A percentile compares a stretch with the other conserved stretches of the same genome.
phyloP scores from a whole-genome alignment of 2,797 vertebrate species.

The Sebastes iracundus region DNA sequence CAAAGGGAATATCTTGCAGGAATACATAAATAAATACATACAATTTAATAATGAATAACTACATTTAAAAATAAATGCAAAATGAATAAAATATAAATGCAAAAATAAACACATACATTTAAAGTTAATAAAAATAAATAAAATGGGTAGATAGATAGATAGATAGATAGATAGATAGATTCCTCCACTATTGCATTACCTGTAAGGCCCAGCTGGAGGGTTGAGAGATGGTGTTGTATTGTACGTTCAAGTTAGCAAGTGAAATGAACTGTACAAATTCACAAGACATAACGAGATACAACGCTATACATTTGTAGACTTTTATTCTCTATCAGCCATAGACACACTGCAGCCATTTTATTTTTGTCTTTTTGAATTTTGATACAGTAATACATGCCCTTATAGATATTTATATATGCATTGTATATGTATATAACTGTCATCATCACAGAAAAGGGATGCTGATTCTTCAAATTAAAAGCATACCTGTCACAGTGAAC shows the following conservation, averaged over 20 bases:
- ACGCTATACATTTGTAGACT: constrained; percentile 87
- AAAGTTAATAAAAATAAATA: too few relatives aligned
- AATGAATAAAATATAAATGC: too few relatives aligned
- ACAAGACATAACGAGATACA: constrained; percentile 15
- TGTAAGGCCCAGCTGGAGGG: background rate
- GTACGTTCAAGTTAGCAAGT: background rate
- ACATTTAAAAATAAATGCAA: too few relatives aligned
- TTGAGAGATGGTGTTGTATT: background rate
- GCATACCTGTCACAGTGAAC: constrained; percentile 95
- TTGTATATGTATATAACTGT: constrained; percentile 87
- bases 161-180: too few relatives aligned
- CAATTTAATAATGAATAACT: too few relatives aligned
- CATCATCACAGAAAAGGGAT: constrained; percentile 97
- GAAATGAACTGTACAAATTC: background rate
- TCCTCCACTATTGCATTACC: background rate
- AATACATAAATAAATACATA: too few relatives aligned
- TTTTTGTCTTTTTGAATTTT: constrained; percentile 86
- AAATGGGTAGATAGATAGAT: too few relatives aligned
- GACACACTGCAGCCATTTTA: constrained; percentile 94
- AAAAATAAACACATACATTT: too few relatives aligned
- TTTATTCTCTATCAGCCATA: constrained; percentile 97
- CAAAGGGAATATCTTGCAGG: too few relatives aligned
- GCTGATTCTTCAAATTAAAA: constrained; percentile 92
- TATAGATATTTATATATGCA: constrained; percentile 92
- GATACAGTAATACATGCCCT: constrained; percentile 99